Evolutionary conservation across 2,888 invertebrate genomes (phyloP).

Genomic region (Dicycla oo): DNA sequence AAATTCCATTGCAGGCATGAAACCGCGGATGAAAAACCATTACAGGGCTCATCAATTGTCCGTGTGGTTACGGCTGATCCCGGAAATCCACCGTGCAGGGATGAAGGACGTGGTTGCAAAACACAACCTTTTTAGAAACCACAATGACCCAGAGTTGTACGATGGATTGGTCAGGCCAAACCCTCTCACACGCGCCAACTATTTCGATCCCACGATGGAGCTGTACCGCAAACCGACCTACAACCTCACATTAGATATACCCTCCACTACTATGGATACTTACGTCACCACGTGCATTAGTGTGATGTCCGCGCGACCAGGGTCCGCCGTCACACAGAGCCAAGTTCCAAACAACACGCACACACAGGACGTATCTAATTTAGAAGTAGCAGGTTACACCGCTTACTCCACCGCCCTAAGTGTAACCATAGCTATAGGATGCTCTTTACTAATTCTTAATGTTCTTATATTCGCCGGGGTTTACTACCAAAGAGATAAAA

Average conservation of each 20-base stretch:
- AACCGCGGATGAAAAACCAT: slow-evolving; percentile 98
- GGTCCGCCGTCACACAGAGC: slow-evolving; percentile 83
- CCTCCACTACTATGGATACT: slow-evolving; percentile 91
- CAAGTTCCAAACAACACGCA: slow-evolving; percentile 91
- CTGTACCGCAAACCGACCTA: slow-evolving; percentile 91
- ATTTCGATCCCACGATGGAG: slow-evolving; percentile 91
- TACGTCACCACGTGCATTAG: slow-evolving; percentile 93
- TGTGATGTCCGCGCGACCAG: slow-evolving; percentile 92
- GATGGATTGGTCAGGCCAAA: slow-evolving; percentile 97
- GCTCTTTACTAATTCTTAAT: slow-evolving; percentile 94
- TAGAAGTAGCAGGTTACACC: slow-evolving; percentile 94
- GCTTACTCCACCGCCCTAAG: slow-evolving; percentile 94
- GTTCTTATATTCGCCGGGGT: slow-evolving; percentile 96
- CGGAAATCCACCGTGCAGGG: slow-evolving; percentile 96
- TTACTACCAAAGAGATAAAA: slow-evolving; percentile 95
- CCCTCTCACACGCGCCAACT: slow-evolving; percentile 93
- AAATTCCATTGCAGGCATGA: slow-evolving; percentile 93
- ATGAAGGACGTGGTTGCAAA: slow-evolving; percentile 97
- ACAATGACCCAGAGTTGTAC: slow-evolving; percentile 96
- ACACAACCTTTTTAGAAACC: slow-evolving; percentile 97
- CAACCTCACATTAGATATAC: slow-evolving; percentile 88
- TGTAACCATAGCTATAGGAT: slow-evolving; percentile 95
- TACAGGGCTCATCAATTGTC: slow-evolving; percentile 99
- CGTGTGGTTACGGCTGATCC: slow-evolving; percentile 98
- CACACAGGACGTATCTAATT: slow-evolving; percentile 94